These are phyloP conservation scores for Neelides sp. DNA, from an alignment of 1,140 invertebrate species.

Conservation along the genomic window DNA sequence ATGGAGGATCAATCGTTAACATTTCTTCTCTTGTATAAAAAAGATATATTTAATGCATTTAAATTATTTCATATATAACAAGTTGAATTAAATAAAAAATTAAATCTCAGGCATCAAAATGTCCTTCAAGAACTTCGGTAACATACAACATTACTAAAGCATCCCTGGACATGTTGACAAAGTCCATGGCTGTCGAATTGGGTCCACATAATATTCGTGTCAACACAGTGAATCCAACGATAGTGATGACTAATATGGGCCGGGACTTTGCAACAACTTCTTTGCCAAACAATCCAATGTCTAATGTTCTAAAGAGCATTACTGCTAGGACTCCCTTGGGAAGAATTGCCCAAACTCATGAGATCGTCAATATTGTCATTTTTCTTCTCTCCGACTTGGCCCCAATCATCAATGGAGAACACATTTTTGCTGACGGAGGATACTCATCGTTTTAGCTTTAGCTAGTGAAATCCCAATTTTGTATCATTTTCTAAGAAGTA, in stretches of 20 bases:
- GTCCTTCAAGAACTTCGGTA: not conserved
- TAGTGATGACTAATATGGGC: conserved; percentile 10
- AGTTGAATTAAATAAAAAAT: no score
- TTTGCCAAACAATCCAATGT: not conserved
- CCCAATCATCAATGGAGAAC: conserved; percentile 14
- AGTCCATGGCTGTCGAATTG: conserved; percentile 13
- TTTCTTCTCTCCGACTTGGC: conserved; percentile 14
- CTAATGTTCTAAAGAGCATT: not conserved
- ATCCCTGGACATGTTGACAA: conserved; percentile 15
- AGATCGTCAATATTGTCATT: conserved; percentile 15
- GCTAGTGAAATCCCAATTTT: no score
- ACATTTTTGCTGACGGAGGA: conserved; percentile 18
- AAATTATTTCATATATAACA: not conserved
- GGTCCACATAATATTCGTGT: conserved; percentile 11
- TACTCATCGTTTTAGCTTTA: no score
- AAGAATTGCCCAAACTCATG: conserved; percentile 7
- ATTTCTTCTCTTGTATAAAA: conserved; percentile 17
- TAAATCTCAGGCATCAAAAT: not conserved
- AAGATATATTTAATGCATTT: not conserved
- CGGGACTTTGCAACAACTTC: no score
- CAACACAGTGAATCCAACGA: conserved; percentile 6
- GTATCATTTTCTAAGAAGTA: no score
- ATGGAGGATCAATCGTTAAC: conserved; percentile 19
- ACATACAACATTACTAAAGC: conserved; percentile 11
- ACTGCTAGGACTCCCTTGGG: conserved; percentile 18